Conservation (phyloP, 2,888 invertebrate species). For the Nemoura dubitans region DNA sequence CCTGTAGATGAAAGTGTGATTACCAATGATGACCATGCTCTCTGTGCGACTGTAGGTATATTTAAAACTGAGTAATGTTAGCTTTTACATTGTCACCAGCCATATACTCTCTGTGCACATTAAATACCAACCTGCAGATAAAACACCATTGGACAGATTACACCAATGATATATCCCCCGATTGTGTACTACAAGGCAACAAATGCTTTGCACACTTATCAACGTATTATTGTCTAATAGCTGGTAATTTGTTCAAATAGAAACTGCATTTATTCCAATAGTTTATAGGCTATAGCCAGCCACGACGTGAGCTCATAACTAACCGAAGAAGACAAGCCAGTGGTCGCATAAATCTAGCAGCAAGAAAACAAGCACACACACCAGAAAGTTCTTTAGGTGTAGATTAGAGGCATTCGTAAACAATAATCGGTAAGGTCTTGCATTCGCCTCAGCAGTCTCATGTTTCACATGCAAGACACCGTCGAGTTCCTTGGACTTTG, state of each 20-base stretch:
- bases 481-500: neutral
- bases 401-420: neutral
- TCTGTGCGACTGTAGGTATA: neutral
- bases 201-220: neutral
- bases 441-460: neutral
- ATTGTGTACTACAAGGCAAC: neutral
- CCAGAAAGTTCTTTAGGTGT: neutral
- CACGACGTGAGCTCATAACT: neutral
- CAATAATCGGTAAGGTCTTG: neutral
- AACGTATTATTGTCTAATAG: neutral
- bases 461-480: neutral
- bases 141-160: neutral
- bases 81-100: neutral
- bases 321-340: constrained; percentile 34
- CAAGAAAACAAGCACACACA: neutral
- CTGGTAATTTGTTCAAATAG: constrained; percentile 43
- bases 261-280: constrained; percentile 48
- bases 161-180: neutral
- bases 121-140: neutral
- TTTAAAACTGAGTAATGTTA: neutral
- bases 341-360: neutral
- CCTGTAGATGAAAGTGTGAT: no score
- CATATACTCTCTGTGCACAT: neutral
- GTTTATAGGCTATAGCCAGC: constrained; percentile 38
- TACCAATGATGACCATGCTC: no score